These are phyloP conservation scores for Halocynthia roretzi DNA, from an alignment of 23 tunicate genomes.

Conservation along the genomic window DNA sequence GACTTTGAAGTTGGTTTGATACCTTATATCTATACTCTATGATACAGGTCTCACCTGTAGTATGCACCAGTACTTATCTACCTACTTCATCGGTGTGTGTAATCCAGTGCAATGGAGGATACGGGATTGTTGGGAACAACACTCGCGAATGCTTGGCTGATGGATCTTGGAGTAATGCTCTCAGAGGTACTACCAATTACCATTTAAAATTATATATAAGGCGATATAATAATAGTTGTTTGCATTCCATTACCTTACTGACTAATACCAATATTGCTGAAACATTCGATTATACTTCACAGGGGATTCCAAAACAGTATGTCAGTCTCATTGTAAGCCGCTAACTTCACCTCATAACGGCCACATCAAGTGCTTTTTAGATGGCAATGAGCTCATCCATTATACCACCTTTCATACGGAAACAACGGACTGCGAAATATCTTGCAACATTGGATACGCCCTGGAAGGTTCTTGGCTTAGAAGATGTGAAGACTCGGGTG, in stretches of 20 bases:
- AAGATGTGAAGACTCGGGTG: slow-evolving; percentile 12
- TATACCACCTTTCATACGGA: background rate
- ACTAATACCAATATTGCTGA: background rate
- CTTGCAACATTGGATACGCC: slow-evolving; percentile 21
- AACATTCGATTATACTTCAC: background rate
- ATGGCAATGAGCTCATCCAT: background rate
- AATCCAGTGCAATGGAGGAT: slow-evolving; percentile 42
- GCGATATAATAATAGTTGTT: background rate
- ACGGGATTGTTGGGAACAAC: slow-evolving; percentile 30
- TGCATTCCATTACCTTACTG: slow-evolving; percentile 5
- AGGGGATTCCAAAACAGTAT: slow-evolving; percentile 2
- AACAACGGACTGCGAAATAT: slow-evolving; percentile 1
- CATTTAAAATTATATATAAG: background rate
- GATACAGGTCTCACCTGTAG: slow-evolving; percentile 32
- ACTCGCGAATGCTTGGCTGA: slow-evolving; percentile 28
- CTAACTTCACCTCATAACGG: slow-evolving; percentile 10
- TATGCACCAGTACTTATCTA: slow-evolving; percentile 11
- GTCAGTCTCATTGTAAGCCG: slow-evolving; percentile 23
- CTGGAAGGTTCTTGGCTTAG: slow-evolving; percentile 4
- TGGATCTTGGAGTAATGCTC: slow-evolving; percentile 42
- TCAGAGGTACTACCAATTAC: slow-evolving; percentile 22
- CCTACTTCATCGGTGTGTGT: slow-evolving; percentile 14
- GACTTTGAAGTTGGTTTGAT: no score
- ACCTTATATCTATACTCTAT: no score
- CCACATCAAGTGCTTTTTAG: background rate